These are phyloP conservation scores for Chaenodraco wilsoni DNA, from an alignment of 2,797 vertebrate genomes.

Conservation along the genomic window DNA sequence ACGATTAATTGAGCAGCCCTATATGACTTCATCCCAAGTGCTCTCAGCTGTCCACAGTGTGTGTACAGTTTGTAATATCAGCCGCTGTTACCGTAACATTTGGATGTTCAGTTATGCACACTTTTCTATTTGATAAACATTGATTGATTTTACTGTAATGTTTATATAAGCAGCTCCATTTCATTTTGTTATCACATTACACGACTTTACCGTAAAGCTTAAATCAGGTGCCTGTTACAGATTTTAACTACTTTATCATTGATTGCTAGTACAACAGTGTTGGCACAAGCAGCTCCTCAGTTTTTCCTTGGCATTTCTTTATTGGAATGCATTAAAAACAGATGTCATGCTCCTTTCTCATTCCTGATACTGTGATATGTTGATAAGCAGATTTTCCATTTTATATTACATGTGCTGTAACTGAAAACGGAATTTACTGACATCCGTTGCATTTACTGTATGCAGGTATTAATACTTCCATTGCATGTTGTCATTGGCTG, in stretches of 20 bases:
- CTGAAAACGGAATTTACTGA: background rate
- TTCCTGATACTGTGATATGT: background rate
- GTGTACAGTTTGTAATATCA: slow-evolving; percentile 15
- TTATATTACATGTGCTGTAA: background rate
- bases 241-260: slow-evolving; percentile 6
- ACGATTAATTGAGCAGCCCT: too few species aligned
- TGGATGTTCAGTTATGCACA: rapidly evolving
- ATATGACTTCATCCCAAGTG: slow-evolving; percentile 15
- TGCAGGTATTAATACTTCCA: background rate
- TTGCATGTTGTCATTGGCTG: background rate
- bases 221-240: background rate
- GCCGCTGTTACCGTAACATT: slow-evolving; percentile 7
- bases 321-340: background rate
- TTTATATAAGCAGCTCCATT: slow-evolving; percentile 26
- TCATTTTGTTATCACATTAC: background rate
- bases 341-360: background rate
- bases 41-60: slow-evolving; percentile 10
- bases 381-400: background rate
- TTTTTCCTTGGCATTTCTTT: background rate
- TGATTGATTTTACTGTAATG: slow-evolving; percentile 42
- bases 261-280: slow-evolving; percentile 6
- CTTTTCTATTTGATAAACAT: slow-evolving; percentile 12
- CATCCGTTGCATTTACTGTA: background rate
- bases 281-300: slow-evolving; percentile 7
- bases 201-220: background rate